Percentiles rank a stretch among this genome's conserved stretches.
Evolutionary conservation across 2,113 vertebrate species (phyloP).

Genomic region (Ellobius talpinus): DNA sequence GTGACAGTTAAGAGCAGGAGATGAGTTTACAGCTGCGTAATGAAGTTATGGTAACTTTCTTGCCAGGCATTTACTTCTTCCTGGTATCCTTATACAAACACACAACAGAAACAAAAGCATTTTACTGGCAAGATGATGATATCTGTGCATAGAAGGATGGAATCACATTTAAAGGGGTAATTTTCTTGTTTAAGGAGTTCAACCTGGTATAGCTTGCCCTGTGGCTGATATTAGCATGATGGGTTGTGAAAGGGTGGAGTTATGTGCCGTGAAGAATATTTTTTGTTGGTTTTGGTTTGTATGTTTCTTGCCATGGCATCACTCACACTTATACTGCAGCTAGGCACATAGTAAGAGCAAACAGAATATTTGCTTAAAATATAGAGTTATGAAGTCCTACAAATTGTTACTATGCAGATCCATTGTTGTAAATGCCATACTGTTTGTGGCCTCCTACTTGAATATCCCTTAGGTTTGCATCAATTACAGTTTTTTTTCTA

Average conservation of each 20-base stretch:
- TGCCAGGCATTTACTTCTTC: not conserved
- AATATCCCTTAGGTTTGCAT: not conserved
- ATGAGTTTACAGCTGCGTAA: not conserved
- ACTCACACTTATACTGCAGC: not conserved
- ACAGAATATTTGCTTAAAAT: constrained; percentile 20
- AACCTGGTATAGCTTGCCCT: not conserved
- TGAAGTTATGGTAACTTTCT: not conserved
- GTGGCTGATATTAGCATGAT: not conserved
- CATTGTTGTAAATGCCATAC: not conserved
- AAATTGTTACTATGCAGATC: not conserved
- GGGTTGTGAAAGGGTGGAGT: not conserved
- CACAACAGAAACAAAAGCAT: not conserved
- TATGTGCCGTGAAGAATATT: not conserved
- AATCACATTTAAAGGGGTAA: not conserved
- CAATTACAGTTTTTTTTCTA: not conserved
- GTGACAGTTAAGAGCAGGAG: not conserved
- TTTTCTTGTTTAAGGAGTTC: not conserved
- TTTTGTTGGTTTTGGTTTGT: too few relatives aligned
- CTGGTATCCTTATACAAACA: not conserved
- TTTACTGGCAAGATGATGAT: not conserved
- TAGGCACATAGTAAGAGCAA: not conserved
- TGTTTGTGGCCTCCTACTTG: not conserved
- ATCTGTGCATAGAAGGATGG: not conserved
- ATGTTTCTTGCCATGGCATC: not conserved
- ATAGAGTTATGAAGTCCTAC: not conserved